phyloP scores from a whole-genome alignment of 1,140 invertebrate species.

The Penaeus indicus region DNA sequence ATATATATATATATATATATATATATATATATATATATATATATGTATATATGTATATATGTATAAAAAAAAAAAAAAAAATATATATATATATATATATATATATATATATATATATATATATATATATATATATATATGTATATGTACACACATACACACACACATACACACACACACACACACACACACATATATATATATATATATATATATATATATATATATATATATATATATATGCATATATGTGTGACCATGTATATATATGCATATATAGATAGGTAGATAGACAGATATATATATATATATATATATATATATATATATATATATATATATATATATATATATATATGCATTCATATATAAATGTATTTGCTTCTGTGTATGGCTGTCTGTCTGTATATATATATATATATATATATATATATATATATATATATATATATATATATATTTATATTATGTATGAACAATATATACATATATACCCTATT shows the following conservation, averaged over 20 bases:
- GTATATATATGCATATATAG: not conserved
- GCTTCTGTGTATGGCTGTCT: not conserved
- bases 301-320: constrained; percentile 27
- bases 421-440: not conserved
- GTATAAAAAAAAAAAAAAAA: too few species aligned
- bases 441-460: not conserved
- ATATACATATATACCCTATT: not conserved
- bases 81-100: too few species aligned
- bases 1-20: not conserved
- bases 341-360: not conserved
- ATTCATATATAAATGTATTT: not conserved
- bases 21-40: not conserved
- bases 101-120: too few species aligned
- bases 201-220: not conserved
- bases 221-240: not conserved
- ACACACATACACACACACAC: not conserved
- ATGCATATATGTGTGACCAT: not conserved
- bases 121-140: too few species aligned
- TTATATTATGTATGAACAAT: not conserved
- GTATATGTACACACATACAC: not conserved
- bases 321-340: constrained; percentile 19
- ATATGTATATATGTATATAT: too few species aligned
- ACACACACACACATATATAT: not conserved
- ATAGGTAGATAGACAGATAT: constrained; percentile 6
- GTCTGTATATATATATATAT: not conserved